These are phyloP conservation scores for Koerneria pararmatus DNA, from an alignment of 2,888 invertebrate genomes.

Conservation along the genomic window DNA sequence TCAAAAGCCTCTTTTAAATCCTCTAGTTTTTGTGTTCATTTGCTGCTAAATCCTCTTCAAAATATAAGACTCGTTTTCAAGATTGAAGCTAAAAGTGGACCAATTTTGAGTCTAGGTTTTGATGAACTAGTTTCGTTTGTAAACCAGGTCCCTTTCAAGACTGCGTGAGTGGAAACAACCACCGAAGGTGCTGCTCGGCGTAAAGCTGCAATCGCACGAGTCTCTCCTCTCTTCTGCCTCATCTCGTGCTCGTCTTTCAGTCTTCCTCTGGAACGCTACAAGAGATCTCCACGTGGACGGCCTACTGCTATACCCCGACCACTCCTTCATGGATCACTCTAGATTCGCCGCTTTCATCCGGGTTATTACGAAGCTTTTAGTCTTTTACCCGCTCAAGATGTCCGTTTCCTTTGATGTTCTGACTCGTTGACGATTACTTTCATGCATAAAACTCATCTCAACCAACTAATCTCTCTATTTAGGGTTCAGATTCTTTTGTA, in stretches of 20 bases:
- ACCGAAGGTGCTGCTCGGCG: constrained; percentile 8
- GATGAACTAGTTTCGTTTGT: background rate
- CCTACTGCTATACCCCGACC: constrained; percentile 4
- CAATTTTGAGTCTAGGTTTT: too few relatives aligned
- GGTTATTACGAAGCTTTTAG: background rate
- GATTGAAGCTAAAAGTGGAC: too few relatives aligned
- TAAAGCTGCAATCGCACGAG: constrained; percentile 5
- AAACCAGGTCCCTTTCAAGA: background rate
- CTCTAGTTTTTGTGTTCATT: too few relatives aligned
- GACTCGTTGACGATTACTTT: too few relatives aligned
- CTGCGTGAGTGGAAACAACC: background rate
- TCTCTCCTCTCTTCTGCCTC: constrained; percentile 11
- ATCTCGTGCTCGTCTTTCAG: background rate
- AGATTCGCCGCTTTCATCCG: constrained; percentile 9
- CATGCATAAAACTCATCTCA: too few relatives aligned
- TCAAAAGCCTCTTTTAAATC: too few relatives aligned
- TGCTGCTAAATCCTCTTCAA: too few relatives aligned
- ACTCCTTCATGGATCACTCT: constrained; percentile 10
- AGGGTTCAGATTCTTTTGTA: too few relatives aligned
- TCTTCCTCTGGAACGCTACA: background rate
- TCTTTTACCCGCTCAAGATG: too few relatives aligned
- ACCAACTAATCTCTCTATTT: too few relatives aligned
- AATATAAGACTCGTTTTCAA: too few relatives aligned
- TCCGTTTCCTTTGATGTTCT: too few relatives aligned
- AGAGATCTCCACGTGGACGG: constrained; percentile 15